Evolutionary conservation across 1,140 invertebrate species (phyloP).

Genomic region (Palaemon carinicauda): DNA sequence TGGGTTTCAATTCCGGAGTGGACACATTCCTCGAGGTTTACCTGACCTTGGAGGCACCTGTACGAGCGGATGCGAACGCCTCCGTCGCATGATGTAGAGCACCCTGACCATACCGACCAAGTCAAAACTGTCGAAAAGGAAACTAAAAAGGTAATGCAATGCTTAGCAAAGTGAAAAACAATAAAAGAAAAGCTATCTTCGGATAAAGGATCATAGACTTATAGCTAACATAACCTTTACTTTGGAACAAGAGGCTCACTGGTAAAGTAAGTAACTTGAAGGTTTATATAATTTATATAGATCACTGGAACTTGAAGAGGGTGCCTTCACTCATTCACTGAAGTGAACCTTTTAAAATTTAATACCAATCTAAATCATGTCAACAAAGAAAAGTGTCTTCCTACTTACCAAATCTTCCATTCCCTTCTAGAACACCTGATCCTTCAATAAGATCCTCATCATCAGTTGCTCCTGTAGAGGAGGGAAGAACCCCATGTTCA

Average conservation of each 20-base stretch:
- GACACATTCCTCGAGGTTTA: constrained; percentile 18
- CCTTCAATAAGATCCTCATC: not conserved
- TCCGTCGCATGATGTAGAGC: constrained; percentile 43
- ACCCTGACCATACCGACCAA: constrained; percentile 47
- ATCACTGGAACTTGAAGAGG: too few species aligned
- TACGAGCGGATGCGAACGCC: constrained; percentile 38
- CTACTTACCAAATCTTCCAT: not conserved
- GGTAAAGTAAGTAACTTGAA: too few species aligned
- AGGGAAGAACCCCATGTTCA: too few species aligned
- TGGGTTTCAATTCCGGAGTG: constrained; percentile 43
- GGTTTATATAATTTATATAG: too few species aligned
- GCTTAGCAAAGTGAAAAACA: not conserved
- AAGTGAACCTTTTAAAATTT: too few species aligned
- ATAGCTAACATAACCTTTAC: not conserved
- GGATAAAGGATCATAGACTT: not conserved
- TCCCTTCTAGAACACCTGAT: not conserved
- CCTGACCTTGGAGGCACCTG: constrained; percentile 31
- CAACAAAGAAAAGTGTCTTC: too few species aligned
- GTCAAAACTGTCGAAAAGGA: constrained; percentile 8
- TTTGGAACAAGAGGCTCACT: not conserved
- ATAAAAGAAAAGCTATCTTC: not conserved
- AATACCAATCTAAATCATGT: too few species aligned
- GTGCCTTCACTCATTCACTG: too few species aligned
- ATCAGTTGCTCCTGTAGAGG: not conserved
- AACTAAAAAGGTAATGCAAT: not conserved